phyloP scores from a whole-genome alignment of 2,113 vertebrate genomes.

The Mesitornis unicolor region DNA sequence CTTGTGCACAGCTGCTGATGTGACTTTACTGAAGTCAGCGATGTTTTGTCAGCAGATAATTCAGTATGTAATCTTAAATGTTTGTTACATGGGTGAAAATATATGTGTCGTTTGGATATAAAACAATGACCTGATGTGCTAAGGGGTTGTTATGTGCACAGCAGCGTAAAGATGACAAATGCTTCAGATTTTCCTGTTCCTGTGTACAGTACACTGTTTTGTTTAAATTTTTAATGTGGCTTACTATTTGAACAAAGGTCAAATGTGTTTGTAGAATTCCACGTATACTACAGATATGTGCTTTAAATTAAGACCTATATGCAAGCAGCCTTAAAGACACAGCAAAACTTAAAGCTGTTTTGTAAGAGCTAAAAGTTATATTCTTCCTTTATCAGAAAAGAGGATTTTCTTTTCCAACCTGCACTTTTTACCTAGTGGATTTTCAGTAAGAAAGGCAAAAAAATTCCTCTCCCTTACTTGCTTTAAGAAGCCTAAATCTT shows the following conservation, averaged over 20 bases:
- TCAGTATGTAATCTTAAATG: background rate
- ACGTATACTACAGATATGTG: background rate
- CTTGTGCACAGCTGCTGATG: background rate
- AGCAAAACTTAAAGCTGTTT: background rate
- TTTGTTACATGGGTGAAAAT: background rate
- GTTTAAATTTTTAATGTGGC: background rate
- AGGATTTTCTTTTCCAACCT: background rate
- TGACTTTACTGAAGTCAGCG: background rate
- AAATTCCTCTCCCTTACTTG: background rate
- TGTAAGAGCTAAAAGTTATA: background rate
- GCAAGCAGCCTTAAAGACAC: background rate
- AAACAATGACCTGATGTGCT: background rate
- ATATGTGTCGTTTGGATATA: background rate
- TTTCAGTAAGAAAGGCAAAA: background rate
- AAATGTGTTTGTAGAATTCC: background rate
- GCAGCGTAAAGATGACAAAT: background rate
- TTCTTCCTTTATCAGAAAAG: background rate
- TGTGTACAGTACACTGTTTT: background rate
- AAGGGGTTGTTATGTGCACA: background rate
- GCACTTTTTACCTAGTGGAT: background rate
- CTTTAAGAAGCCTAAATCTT: background rate
- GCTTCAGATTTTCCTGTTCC: background rate
- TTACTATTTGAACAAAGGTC: background rate
- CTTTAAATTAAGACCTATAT: background rate
- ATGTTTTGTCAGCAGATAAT: background rate